Evolutionary conservation across 2,888 invertebrate genomes (phyloP), one percentile per base, ranked within the genome.

Genomic region (Trissolcus japonicus): DNA sequence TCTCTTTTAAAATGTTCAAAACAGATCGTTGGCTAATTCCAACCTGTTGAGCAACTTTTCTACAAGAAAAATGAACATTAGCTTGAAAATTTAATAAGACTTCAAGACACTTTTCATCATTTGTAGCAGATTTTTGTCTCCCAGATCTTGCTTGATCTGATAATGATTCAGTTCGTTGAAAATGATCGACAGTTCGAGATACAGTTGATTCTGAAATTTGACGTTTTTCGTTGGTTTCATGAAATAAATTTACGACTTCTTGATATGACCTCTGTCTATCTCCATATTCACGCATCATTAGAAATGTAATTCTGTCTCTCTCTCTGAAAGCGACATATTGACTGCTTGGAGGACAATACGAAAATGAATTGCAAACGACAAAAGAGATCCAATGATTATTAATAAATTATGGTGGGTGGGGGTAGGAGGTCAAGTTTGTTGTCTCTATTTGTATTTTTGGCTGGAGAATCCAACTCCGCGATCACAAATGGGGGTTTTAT

Each of bases 1-100:
- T 16, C 14, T 21, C 29, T 35, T 56, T 4, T 19, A 19, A 41
- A 56, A 41, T 19, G 41, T 19, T 56, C 9, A 56, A 6, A 19
- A 56, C 41, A 6, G 19, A 56, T 1, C 1, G n/a, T 41, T 41
- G 19, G 41, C 17, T 59, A 19, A 25, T 59, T 6, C 25, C 46
- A 46, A 41, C 41, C 7, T 46, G 19, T 14, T 59, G 59, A 46
- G 46, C 59, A 46, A 35, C 19, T 46, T 59, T 46, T 7, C 59
- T 59, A 11, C 21, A 46, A 17, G 59, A 59, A 46, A 1, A 35
- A 57, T 57, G 1, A 57, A 57, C 6, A 57, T 43, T 57, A 41
- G 19, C 41, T 6, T 57, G 11, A 59, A 59, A 19, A 59, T 40
- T 7, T 46, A 59, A 59, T 46, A 46, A 41, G 4, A 41, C 1